These are phyloP conservation scores for Telmatochromis sp. DNA, from an alignment of 2,113 vertebrate species.

Conservation along the genomic window DNA sequence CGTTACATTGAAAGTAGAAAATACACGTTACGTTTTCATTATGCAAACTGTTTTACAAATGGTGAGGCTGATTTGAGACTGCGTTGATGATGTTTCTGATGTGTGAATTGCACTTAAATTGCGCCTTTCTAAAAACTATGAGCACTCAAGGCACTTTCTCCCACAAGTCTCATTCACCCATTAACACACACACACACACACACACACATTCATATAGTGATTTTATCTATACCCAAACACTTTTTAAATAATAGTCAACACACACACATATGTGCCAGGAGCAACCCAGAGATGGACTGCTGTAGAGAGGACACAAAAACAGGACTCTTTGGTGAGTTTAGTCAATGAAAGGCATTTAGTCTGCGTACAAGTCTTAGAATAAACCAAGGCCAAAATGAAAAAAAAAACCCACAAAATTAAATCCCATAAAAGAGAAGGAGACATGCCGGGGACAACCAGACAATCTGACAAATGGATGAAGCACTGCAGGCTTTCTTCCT, in stretches of 20 bases:
- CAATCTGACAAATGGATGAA: background rate
- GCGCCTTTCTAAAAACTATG: background rate
- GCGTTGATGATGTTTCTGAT: background rate
- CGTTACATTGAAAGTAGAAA: background rate
- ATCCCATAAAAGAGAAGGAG: background rate
- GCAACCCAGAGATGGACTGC: background rate
- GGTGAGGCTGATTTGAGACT: background rate
- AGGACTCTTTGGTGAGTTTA: background rate
- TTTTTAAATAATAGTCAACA: no score
- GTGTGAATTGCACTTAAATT: background rate
- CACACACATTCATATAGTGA: no score
- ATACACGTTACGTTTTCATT: fast-evolving
- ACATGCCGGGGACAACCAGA: background rate
- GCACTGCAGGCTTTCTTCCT: background rate
- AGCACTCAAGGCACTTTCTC: background rate
- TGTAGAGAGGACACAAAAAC: background rate
- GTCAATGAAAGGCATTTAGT: background rate
- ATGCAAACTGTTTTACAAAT: background rate
- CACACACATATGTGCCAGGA: no score
- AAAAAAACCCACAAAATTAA: fast-evolving
- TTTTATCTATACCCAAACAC: no score
- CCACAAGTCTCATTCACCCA: no score
- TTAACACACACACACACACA: no score
- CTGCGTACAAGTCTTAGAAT: background rate
- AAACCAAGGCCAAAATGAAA: background rate